phyloP scores from a whole-genome alignment of 1,140 invertebrate species.

The Pogonognathellus flavescens region DNA sequence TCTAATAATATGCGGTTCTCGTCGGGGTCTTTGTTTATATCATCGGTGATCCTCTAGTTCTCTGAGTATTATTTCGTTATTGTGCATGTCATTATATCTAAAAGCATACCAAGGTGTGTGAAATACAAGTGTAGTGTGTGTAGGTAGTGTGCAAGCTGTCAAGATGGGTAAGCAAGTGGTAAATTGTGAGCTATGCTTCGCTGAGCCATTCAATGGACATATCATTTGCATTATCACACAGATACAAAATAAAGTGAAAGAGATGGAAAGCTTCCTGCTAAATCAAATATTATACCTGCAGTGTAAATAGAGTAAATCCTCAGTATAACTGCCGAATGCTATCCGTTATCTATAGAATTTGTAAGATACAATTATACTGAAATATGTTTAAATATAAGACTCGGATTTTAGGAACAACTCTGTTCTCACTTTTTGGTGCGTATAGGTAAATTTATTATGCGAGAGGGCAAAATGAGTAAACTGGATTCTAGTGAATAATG shows the following conservation, averaged over 20 bases:
- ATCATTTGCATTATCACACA: conserved; percentile 33
- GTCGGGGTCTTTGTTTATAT: conserved; percentile 13
- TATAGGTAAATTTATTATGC: background rate
- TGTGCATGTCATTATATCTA: too few species aligned
- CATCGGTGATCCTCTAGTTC: too few species aligned
- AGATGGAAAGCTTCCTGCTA: conserved; percentile 35
- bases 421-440: background rate
- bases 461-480: conserved; percentile 24
- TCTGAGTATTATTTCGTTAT: too few species aligned
- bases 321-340: too few species aligned
- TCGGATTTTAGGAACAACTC: too few species aligned
- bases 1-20: conserved; percentile 28
- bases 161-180: background rate
- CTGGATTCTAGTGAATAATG: conserved; percentile 58
- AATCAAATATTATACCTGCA: background rate
- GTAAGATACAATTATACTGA: too few species aligned
- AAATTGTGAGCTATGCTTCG: conserved; percentile 18
- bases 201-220: conserved; percentile 29
- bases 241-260: conserved; percentile 9
- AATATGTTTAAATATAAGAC: background rate
- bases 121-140: too few species aligned
- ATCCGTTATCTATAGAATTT: too few species aligned
- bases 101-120: too few species aligned
- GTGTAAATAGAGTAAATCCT: too few species aligned
- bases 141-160: conserved; percentile 19